A percentile compares a stretch with the other conserved stretches of the same genome.
Conservation (phyloP, 2,113 vertebrate species). For the Ammodytes dubius region DNA sequence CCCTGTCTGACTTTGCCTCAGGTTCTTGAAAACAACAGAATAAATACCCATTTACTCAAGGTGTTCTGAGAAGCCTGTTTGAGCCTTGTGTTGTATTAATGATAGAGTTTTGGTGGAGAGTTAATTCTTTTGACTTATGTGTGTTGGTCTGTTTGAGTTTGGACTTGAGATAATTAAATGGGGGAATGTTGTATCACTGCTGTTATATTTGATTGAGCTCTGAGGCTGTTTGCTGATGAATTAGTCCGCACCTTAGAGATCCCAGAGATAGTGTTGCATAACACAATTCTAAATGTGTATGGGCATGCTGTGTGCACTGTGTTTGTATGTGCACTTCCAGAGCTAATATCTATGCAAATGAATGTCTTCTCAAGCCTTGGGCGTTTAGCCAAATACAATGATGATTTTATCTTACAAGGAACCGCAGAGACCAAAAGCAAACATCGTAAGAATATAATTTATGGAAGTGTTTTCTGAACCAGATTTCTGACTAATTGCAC, state of each 20-base stretch:
- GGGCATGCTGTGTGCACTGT: neutral
- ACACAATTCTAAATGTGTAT: slow-evolving; percentile 36
- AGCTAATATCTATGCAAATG: slow-evolving; percentile 18
- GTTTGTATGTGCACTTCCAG: slow-evolving; percentile 7
- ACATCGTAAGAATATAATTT: neutral
- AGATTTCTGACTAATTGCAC: neutral
- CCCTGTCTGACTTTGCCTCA: slow-evolving; percentile 38
- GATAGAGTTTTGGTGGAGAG: neutral
- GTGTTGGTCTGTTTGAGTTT: slow-evolving; percentile 41
- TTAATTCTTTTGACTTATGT: slow-evolving; percentile 5
- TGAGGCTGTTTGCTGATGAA: slow-evolving; percentile 50
- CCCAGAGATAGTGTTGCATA: slow-evolving; percentile 43
- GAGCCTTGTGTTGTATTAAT: neutral
- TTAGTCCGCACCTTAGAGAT: slow-evolving; percentile 42
- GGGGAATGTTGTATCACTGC: slow-evolving; percentile 23
- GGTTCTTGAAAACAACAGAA: slow-evolving; percentile 11
- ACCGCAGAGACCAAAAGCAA: neutral
- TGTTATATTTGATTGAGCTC: slow-evolving; percentile 26
- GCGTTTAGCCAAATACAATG: neutral
- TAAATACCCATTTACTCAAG: neutral
- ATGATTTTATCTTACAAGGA: neutral
- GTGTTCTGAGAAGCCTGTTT: neutral
- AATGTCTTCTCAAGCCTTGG: neutral
- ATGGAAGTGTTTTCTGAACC: neutral
- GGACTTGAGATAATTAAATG: slow-evolving; percentile 22